Evolutionary conservation across 1,140 invertebrate genomes (phyloP), one percentile per base, ranked within the genome.

Genomic region (Centruroides sculpturatus): DNA sequence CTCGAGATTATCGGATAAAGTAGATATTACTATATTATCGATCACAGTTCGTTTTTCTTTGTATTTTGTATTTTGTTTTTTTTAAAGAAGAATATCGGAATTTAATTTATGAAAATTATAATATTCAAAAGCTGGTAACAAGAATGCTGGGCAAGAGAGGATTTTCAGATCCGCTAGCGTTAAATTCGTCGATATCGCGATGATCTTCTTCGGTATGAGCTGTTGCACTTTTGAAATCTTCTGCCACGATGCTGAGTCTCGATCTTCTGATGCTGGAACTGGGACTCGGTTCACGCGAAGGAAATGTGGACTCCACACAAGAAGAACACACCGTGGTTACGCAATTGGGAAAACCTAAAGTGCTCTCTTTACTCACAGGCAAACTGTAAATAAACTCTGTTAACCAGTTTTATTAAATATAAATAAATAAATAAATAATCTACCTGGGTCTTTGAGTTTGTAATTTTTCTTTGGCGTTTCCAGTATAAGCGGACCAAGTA

Each of bases 401-500:
- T n/a, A 34, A n/a, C 12, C 50, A 5, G 6, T 51, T 51, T n/a
- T 13, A 6, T 51, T 23, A 23, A 23, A 23, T 23, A 23, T 23
- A 23, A 23, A 23, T 23, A 23, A 23, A 57, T 46, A 46, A 41
- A n/a, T 47, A 5, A 13, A 2, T 11, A 12, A 52, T 7, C 3
- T 41, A 68, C 60, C 66, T 68, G 12, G 69, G 69, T 53, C 69
- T 65, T 50, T 70, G 69, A 35, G 61, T 58, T 51, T 70, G 69
- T 11, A 70, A 56, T 55, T 70, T 70, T 34, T 70, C 69, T 58
- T 68, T 70, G n/a, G 63, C 59, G 35, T 66, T 63, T 46, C 54
- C 67, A 4, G 66, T 67, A 57, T 68, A 70, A 50, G 67, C 60
- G 41, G 69, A 70, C 69, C 69, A 70, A 47, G 69, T 70, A n/a